A percentile compares a stretch with the other conserved stretches of the same genome.
phyloP scores from a whole-genome alignment of 2,888 invertebrate species.

The Lymantria monacha region DNA sequence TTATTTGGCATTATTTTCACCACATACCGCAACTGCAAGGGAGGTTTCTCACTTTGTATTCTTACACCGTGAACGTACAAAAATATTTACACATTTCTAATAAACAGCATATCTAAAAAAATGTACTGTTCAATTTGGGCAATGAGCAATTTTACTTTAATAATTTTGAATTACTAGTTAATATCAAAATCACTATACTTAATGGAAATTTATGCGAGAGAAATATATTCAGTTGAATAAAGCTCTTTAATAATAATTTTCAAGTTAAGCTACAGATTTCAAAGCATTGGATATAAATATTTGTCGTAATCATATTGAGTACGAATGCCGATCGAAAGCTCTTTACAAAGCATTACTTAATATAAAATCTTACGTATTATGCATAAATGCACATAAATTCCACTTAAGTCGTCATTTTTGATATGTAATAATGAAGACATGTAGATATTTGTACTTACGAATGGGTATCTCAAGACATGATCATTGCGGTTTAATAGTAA shows the following conservation, averaged over 20 bases:
- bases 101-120: too few relatives aligned
- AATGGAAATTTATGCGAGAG: too few relatives aligned
- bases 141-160: too few relatives aligned
- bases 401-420: conserved; percentile 19
- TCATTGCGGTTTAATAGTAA: conserved; percentile 24
- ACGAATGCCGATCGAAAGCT: conserved; percentile 3
- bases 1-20: too few relatives aligned
- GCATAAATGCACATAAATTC: conserved; percentile 17
- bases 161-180: too few relatives aligned
- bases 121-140: too few relatives aligned
- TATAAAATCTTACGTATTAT: conserved; percentile 17
- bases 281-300: not conserved
- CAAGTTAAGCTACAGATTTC: not conserved
- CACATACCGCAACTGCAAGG: too few relatives aligned
- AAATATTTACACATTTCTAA: too few relatives aligned
- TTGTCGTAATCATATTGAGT: not conserved
- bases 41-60: too few relatives aligned
- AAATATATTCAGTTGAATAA: not conserved
- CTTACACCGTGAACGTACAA: too few relatives aligned
- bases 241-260: not conserved
- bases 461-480: conserved; percentile 11
- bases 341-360: conserved; percentile 11
- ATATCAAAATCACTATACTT: too few relatives aligned
- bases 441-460: conserved; percentile 22
- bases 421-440: conserved; percentile 21